Conservation (phyloP, 2,888 invertebrate genomes). For the Margaritifera margaritifera region DNA sequence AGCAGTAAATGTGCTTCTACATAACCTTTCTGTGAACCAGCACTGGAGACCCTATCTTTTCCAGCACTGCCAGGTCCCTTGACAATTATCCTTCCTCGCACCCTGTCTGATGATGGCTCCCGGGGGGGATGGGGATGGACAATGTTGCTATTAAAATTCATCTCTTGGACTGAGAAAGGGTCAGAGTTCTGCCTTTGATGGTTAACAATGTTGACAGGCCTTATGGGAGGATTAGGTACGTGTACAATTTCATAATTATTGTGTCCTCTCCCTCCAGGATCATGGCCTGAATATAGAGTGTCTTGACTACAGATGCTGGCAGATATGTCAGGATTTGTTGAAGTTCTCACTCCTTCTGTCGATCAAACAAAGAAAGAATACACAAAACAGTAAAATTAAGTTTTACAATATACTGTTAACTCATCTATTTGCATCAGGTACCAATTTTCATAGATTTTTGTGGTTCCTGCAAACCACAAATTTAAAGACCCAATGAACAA, state of each 20-base stretch:
- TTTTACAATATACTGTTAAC: neutral
- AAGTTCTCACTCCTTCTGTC: slow-evolving; percentile 29
- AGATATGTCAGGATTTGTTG: slow-evolving; percentile 36
- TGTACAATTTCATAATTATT: too few species aligned
- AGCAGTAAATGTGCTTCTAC: neutral
- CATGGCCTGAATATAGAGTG: slow-evolving; percentile 34
- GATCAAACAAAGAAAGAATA: neutral
- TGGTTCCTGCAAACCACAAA: too few species aligned
- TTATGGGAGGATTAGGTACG: slow-evolving; percentile 30
- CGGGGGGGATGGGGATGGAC: slow-evolving; percentile 69
- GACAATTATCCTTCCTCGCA: slow-evolving; percentile 53
- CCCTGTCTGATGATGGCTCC: slow-evolving; percentile 65
- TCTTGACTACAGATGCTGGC: slow-evolving; percentile 40
- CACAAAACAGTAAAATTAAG: too few species aligned
- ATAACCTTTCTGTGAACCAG: slow-evolving; percentile 48
- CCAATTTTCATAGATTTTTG: neutral
- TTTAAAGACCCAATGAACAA: too few species aligned
- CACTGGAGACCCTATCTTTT: slow-evolving; percentile 49
- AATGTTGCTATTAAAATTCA: slow-evolving; percentile 31
- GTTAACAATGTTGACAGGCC: neutral
- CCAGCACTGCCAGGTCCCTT: slow-evolving; percentile 58
- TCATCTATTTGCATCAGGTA: neutral
- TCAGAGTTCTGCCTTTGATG: slow-evolving; percentile 53
- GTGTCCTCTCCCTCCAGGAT: slow-evolving; percentile 35
- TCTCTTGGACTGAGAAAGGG: slow-evolving; percentile 39